Conservation (phyloP, 2,888 invertebrate species). For the Druceiella hillmani region DNA sequence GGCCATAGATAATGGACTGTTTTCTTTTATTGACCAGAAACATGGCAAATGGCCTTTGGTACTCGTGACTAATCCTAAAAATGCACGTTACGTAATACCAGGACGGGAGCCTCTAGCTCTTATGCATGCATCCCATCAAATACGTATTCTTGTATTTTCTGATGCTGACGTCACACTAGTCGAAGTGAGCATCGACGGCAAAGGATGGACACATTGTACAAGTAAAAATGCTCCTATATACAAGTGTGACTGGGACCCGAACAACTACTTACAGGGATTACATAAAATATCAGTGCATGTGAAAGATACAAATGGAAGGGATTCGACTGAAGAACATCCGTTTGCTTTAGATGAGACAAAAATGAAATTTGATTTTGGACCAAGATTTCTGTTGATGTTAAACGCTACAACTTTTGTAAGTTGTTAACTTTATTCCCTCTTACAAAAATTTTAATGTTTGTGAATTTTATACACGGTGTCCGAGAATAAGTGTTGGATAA, state of each 20-base stretch:
- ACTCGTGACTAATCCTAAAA: slow-evolving; percentile 87
- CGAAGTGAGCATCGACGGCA: slow-evolving; percentile 60
- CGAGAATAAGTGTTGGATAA: too few species aligned
- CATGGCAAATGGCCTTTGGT: slow-evolving; percentile 77
- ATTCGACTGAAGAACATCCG: slow-evolving; percentile 55
- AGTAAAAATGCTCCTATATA: slow-evolving; percentile 65
- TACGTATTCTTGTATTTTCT: slow-evolving; percentile 78
- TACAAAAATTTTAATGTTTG: too few species aligned
- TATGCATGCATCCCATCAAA: slow-evolving; percentile 67
- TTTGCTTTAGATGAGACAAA: slow-evolving; percentile 74
- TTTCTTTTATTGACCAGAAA: slow-evolving; percentile 76
- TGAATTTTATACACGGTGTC: too few species aligned
- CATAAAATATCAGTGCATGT: slow-evolving; percentile 61
- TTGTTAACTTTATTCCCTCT: too few species aligned
- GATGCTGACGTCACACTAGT: slow-evolving; percentile 58
- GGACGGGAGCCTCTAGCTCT: slow-evolving; percentile 65
- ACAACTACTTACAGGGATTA: slow-evolving; percentile 56
- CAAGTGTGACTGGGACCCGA: slow-evolving; percentile 67
- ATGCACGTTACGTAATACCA: slow-evolving; percentile 68
- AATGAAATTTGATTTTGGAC: slow-evolving; percentile 58
- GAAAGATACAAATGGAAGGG: slow-evolving; percentile 53
- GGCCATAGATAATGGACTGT: slow-evolving; percentile 84
- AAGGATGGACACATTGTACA: slow-evolving; percentile 58
- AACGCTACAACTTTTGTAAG: slow-evolving; percentile 70
- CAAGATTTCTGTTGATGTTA: slow-evolving; percentile 72